Percentiles rank a stretch among this genome's conserved stretches.
Evolutionary conservation across 2,797 vertebrate species (phyloP).

Genomic region (Hemibagrus guttatus): DNA sequence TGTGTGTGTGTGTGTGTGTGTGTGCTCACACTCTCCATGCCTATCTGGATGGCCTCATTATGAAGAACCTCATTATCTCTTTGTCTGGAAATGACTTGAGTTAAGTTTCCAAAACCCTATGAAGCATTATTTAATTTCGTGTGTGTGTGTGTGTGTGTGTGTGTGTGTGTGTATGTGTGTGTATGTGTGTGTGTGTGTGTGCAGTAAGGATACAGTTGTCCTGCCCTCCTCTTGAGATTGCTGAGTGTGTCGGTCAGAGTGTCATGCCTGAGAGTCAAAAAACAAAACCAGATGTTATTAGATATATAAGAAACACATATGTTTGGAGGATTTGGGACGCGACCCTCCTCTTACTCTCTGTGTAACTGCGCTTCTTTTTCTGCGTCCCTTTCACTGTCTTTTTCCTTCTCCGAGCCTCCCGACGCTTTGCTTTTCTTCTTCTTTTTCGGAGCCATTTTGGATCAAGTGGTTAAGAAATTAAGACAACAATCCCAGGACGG

Average conservation of each 20-base stretch:
- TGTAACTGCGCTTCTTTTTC: constrained; percentile 44
- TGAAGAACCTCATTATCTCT: constrained; percentile 60
- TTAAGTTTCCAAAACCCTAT: constrained; percentile 39
- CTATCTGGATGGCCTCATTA: constrained; percentile 52
- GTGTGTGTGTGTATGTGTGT: neutral
- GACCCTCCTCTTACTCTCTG: constrained; percentile 48
- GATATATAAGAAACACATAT: neutral
- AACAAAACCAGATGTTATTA: neutral
- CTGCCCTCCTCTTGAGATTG: constrained; percentile 54
- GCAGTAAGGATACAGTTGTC: constrained; percentile 61
- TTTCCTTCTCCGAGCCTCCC: neutral
- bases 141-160: neutral
- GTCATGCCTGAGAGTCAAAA: constrained; percentile 53
- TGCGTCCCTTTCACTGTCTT: neutral
- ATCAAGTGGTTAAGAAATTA: too few relatives aligned
- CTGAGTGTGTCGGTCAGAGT: constrained; percentile 53
- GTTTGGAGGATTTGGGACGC: neutral
- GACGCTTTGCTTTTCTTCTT: neutral
- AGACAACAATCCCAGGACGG: neutral
- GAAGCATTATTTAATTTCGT: neutral
- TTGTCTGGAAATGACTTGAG: constrained; percentile 50
- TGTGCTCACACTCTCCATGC: constrained; percentile 59
- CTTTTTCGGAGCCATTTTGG: constrained; percentile 50
- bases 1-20: constrained; percentile 14
- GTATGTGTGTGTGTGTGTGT: neutral